These are phyloP conservation scores for Chlorospingus semifuscus DNA, from an alignment of 2,797 vertebrate species.

Conservation along the genomic window DNA sequence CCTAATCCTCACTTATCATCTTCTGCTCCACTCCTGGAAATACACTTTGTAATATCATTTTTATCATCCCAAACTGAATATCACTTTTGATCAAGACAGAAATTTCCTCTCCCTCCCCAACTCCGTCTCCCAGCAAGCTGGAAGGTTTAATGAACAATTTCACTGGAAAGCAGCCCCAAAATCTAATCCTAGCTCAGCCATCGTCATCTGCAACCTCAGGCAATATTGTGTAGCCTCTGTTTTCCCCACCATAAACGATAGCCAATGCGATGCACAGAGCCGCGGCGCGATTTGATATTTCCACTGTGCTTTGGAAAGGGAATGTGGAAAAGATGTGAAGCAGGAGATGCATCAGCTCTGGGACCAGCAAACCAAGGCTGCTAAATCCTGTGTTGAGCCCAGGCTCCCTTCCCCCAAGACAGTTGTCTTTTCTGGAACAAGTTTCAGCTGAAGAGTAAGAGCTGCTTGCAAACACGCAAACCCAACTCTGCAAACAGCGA, in stretches of 20 bases:
- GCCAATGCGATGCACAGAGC: neutral
- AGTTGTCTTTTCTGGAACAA: constrained; percentile 64
- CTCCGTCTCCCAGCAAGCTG: neutral
- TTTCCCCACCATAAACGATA: neutral
- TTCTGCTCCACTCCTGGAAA: neutral
- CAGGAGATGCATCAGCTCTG: neutral
- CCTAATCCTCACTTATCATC: neutral
- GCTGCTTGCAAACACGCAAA: constrained; percentile 54
- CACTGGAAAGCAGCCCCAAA: neutral
- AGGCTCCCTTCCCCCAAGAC: constrained; percentile 44
- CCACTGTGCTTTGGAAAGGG: neutral
- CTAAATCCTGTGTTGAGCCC: constrained; percentile 37
- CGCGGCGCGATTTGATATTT: neutral
- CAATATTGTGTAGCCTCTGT: neutral
- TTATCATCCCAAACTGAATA: neutral
- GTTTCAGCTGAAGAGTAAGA: constrained; percentile 50
- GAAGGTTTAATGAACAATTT: neutral
- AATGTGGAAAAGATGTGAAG: constrained; percentile 8
- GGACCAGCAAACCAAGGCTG: constrained; percentile 21
- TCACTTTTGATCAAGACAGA: neutral
- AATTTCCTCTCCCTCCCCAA: neutral
- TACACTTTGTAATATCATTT: neutral
- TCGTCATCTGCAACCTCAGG: neutral
- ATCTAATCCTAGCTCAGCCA: constrained; percentile 2
- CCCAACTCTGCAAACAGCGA: constrained; percentile 35